Percentiles rank a stretch among this genome's conserved stretches.
These are phyloP conservation scores for Drosophila tristis DNA, from an alignment of 1,140 invertebrate species.

Conservation along the genomic window DNA sequence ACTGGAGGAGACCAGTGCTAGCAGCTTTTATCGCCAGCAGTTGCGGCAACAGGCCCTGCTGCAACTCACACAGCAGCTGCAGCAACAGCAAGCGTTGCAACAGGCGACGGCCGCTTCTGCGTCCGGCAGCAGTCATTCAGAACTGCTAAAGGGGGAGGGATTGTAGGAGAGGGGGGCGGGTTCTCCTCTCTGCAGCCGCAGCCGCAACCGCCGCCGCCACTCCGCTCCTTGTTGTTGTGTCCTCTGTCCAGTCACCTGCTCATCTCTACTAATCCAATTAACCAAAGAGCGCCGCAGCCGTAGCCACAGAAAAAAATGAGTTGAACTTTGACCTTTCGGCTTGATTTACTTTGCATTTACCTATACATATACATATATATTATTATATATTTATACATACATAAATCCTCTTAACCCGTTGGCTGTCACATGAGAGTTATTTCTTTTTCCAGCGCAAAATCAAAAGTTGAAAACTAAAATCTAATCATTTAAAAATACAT, in stretches of 20 bases:
- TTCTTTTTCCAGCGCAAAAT: slow-evolving; percentile 58
- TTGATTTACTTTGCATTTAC: slow-evolving; percentile 60
- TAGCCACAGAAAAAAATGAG: neutral
- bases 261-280: slow-evolving; percentile 71
- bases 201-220: neutral
- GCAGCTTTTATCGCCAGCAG: slow-evolving; percentile 64
- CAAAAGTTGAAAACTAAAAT: slow-evolving; percentile 59
- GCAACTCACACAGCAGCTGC: slow-evolving; percentile 62
- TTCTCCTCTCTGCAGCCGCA: neutral
- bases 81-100: slow-evolving; percentile 70
- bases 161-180: slow-evolving; percentile 16
- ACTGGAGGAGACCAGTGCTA: slow-evolving; percentile 20
- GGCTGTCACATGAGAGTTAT: slow-evolving; percentile 26
- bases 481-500: slow-evolving; percentile 36
- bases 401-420: slow-evolving; percentile 1
- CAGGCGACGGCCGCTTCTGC: slow-evolving; percentile 61
- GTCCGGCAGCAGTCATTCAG: slow-evolving; percentile 18
- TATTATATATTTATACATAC: slow-evolving; percentile 8
- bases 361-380: slow-evolving; percentile 19
- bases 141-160: slow-evolving; percentile 25
- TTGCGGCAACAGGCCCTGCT: slow-evolving; percentile 68
- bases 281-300: slow-evolving; percentile 62
- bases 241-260: slow-evolving; percentile 3
- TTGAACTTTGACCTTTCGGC: slow-evolving; percentile 26
- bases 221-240: neutral